Base-by-base conservation (phyloP, 2,113 vertebrate genomes). In the Fulmarus glacialis region DNA sequence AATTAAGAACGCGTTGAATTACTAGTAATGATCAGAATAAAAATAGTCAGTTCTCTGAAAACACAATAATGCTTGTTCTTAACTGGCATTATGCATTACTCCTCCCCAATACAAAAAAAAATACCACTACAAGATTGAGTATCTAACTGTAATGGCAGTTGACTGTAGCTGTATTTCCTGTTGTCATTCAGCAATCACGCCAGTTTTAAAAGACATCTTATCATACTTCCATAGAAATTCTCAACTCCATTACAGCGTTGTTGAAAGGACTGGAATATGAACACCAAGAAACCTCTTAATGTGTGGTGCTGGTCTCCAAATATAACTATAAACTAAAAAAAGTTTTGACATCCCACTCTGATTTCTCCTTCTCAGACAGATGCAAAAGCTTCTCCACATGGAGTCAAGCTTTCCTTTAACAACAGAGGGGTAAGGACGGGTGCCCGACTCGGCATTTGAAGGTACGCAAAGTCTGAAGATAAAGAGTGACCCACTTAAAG, bases 401-500 rank as follows among this genome's bases (percentile, higher is more conserved):
- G 24, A 67, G 23, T 11, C 45, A 62, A 48, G 27, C 27, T 38
- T 80, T 73, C 24, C 52, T 81, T 75, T 38, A 72, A 66, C 38
- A 75, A 26, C 12, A 68, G 20, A 59, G n/a, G 4, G 22, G 9
- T 42, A 88, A 40, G 36, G 30, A 79, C 11, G 29, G 40, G 30
- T 79, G 60, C 38, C 64, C 7, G 4, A 12, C 42, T 56, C 64
- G 5, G 13, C 27, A 85, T 96, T 34, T 91, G 72, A 93, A 73
- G 62, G 67, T 15, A 71, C 75, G 23, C 6, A 59, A 95, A 79
- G 47, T 67, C 36, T 83, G 90, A 55, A 90, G 59, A 92, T 81
- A 70, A 93, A 86, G 72, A 63, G 5, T 53, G 60, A 80, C 47
- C 72, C 64, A 84, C 58, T 93, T 95, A 87, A 72, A 85, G 30